phyloP scores from a whole-genome alignment of 2,797 vertebrate genomes.

The Pseudomugil tenellus region DNA sequence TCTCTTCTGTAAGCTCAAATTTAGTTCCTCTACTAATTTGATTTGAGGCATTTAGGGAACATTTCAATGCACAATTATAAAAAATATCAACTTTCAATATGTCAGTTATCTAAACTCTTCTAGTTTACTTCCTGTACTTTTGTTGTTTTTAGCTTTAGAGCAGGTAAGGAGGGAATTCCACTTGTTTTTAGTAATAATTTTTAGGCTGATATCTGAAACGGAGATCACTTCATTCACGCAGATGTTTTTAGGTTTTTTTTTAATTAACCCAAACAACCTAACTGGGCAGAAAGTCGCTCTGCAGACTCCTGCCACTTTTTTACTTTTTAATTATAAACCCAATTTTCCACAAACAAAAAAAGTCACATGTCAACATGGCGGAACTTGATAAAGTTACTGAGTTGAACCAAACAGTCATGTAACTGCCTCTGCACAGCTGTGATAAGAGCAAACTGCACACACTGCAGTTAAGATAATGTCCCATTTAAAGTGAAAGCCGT shows the following conservation, averaged over 20 bases:
- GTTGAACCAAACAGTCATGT: neutral
- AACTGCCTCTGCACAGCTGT: neutral
- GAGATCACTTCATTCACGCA: neutral
- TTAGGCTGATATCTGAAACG: neutral
- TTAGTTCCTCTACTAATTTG: neutral
- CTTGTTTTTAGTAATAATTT: too few species aligned
- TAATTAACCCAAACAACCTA: too few species aligned
- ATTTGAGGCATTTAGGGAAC: neutral
- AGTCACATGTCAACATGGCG: conserved; percentile 2
- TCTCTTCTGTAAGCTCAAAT: neutral
- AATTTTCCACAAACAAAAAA: too few species aligned
- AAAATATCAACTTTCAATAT: too few species aligned
- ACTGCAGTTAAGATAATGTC: conserved; percentile 34
- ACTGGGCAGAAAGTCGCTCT: neutral
- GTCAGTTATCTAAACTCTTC: neutral
- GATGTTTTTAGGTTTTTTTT: neutral
- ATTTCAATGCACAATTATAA: too few species aligned
- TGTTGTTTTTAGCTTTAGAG: neutral
- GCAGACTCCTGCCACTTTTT: neutral
- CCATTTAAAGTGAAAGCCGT: conserved; percentile 39
- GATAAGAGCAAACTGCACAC: conserved; percentile 27
- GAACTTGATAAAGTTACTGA: conserved; percentile 40
- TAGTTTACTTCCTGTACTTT: neutral
- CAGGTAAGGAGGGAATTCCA: neutral
- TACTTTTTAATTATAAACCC: too few species aligned